These are phyloP conservation scores for Thripadectes ignobilis DNA, from an alignment of 2,797 vertebrate genomes.

Conservation along the genomic window DNA sequence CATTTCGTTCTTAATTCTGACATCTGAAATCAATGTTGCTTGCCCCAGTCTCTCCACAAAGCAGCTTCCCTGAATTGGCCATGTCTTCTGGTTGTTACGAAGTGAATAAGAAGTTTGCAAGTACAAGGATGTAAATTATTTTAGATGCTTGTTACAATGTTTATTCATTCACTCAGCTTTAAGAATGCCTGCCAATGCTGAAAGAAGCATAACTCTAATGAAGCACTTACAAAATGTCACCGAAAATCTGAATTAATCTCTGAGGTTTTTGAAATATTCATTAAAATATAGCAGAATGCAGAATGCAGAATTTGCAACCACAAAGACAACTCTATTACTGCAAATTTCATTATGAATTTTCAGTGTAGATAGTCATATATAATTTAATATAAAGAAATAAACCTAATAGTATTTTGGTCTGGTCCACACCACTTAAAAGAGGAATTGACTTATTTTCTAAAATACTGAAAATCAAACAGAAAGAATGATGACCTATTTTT, in stretches of 20 bases:
- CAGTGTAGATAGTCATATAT: background rate
- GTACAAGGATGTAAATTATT: background rate
- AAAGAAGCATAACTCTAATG: background rate
- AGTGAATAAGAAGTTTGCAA: background rate
- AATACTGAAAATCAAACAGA: background rate
- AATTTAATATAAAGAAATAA: background rate
- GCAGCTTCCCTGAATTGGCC: background rate
- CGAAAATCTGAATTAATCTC: constrained; percentile 29
- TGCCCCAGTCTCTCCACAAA: background rate
- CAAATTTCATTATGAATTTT: background rate
- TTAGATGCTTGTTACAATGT: background rate
- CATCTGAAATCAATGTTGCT: background rate
- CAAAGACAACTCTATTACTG: background rate
- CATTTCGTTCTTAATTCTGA: background rate
- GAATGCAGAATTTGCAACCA: background rate
- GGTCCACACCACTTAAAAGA: background rate
- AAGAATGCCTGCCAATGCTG: background rate
- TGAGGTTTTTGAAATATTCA: background rate
- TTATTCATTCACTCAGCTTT: background rate
- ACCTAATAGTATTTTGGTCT: background rate
- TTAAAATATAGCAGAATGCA: constrained; percentile 18
- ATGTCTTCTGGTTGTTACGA: background rate
- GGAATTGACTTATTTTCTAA: background rate
- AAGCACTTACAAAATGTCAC: constrained; percentile 31
- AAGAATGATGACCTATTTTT: background rate